phyloP scores from a whole-genome alignment of 1,140 invertebrate genomes.

The Helicoverpa armigera region DNA sequence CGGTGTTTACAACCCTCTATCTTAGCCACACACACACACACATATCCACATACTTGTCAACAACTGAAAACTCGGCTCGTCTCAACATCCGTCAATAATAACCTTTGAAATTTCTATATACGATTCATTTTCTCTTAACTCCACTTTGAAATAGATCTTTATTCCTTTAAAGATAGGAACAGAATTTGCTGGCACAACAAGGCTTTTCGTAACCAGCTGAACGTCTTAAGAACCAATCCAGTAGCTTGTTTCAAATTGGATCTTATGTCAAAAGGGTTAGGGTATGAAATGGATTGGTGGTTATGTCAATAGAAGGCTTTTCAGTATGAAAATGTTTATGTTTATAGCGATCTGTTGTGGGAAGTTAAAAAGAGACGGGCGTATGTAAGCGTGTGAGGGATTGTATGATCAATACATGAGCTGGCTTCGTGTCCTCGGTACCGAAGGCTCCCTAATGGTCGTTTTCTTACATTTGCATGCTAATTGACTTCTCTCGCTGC shows the following conservation, averaged over 20 bases:
- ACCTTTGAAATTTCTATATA: constrained; percentile 72
- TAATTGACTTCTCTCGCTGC: constrained; percentile 78
- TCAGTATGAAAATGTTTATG: constrained; percentile 74
- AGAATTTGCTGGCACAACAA: constrained; percentile 84
- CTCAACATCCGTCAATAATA: constrained; percentile 64
- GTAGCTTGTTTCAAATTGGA: constrained; percentile 40
- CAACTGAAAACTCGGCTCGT: constrained; percentile 68
- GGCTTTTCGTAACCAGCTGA: constrained; percentile 49
- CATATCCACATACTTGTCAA: constrained; percentile 65
- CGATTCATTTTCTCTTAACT: constrained; percentile 80
- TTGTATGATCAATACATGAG: constrained; percentile 81
- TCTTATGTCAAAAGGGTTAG: not conserved
- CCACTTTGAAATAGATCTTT: constrained; percentile 83
- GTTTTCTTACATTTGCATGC: constrained; percentile 86
- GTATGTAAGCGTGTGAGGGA: constrained; percentile 83
- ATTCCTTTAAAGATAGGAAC: constrained; percentile 84
- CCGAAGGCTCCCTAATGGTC: constrained; percentile 77
- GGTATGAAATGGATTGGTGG: constrained; percentile 33
- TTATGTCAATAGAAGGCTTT: constrained; percentile 60
- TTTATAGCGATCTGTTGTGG: constrained; percentile 84
- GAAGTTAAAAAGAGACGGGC: constrained; percentile 84
- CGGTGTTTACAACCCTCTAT: constrained; percentile 64
- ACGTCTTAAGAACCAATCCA: constrained; percentile 49
- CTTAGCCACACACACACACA: constrained; percentile 51
- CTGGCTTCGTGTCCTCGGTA: constrained; percentile 63